Evolutionary conservation across 2,113 vertebrate species (phyloP).

Genomic region (Trematomus loennbergii): DNA sequence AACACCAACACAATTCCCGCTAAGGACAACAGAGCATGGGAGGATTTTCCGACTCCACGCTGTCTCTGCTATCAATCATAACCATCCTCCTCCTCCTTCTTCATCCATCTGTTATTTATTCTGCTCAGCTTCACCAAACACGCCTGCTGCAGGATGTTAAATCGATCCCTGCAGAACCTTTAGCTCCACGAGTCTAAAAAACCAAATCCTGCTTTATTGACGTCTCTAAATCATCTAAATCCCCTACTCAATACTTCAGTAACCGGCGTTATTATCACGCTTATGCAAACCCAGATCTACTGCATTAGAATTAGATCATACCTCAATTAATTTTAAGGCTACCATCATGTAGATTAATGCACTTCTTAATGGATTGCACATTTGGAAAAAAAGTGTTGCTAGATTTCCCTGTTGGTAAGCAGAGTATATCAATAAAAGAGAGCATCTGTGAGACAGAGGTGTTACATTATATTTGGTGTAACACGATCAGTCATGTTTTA

Average conservation of each 20-base stretch:
- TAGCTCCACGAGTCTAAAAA: not conserved
- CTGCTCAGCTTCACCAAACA: not conserved
- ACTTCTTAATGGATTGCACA: not conserved
- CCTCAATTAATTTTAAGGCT: not conserved
- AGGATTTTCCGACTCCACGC: not conserved
- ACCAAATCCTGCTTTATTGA: slow-evolving; percentile 28
- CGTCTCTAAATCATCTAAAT: not conserved
- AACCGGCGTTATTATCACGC: not conserved
- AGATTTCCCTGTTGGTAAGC: not conserved
- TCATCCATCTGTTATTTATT: slow-evolving; percentile 23
- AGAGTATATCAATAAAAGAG: no score
- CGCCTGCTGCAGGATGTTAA: not conserved
- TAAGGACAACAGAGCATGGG: not conserved
- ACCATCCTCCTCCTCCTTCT: not conserved
- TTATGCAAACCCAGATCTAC: not conserved
- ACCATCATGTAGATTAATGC: not conserved
- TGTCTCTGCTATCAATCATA: slow-evolving; percentile 8
- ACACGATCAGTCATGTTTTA: no score
- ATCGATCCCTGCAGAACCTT: slow-evolving; percentile 27
- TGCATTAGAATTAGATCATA: not conserved
- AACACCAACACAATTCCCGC: not conserved
- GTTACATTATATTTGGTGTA: no score
- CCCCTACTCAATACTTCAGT: slow-evolving; percentile 4
- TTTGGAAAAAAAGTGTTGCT: not conserved
- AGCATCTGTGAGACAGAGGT: no score